A percentile compares a stretch with the other conserved stretches of the same genome.
phyloP scores from a whole-genome alignment of 2,888 invertebrate genomes.

The Habroteleia sp. region DNA sequence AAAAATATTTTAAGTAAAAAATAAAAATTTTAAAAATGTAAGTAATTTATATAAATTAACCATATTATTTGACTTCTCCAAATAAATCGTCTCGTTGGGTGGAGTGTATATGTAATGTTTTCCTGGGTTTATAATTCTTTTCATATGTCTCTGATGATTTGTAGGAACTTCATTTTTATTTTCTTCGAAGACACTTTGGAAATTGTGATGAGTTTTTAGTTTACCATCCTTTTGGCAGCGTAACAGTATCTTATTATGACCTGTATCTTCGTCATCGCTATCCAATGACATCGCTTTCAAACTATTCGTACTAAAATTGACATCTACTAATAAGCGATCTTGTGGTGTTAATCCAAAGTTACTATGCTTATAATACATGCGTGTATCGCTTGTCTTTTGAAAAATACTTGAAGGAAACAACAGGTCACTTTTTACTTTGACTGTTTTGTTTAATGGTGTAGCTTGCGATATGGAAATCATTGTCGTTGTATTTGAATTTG shows the following conservation, averaged over 20 bases:
- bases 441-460: neutral
- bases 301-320: conserved; percentile 26
- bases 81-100: neutral
- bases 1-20: too few species aligned
- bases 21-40: too few species aligned
- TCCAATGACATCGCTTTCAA: conserved; percentile 36
- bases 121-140: neutral
- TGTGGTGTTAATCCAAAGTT: conserved; percentile 13
- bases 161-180: neutral
- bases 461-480: neutral
- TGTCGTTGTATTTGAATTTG: neutral
- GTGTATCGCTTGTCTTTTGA: neutral
- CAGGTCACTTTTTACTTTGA: neutral
- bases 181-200: neutral
- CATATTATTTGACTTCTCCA: too few species aligned
- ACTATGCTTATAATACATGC: neutral
- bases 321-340: conserved; percentile 14
- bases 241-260: neutral
- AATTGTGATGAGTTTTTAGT: neutral
- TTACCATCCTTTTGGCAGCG: conserved; percentile 4
- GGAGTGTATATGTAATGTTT: conserved; percentile 4
- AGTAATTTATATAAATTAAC: too few species aligned
- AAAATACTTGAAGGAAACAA: conserved; percentile 7
- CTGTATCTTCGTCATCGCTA: conserved; percentile 9
- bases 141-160: neutral